Conservation (phyloP, 2,113 vertebrate genomes). For the Mustela nigripes region DNA sequence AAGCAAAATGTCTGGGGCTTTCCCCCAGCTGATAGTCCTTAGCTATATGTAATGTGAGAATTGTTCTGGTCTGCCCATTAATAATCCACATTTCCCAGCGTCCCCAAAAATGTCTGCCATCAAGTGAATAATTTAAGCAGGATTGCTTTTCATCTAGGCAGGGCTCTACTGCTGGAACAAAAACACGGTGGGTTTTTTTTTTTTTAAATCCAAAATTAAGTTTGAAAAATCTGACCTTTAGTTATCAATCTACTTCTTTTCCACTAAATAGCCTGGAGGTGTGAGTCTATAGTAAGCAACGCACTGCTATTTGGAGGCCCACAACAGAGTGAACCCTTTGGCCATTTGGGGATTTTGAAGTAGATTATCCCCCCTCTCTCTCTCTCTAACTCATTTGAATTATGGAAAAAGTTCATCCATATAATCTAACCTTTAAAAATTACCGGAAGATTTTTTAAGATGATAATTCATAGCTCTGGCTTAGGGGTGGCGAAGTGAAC, state of each 20-base stretch:
- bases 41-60: constrained; percentile 83
- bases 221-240: constrained; percentile 60
- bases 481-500: neutral
- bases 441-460: constrained; percentile 8
- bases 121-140: constrained; percentile 76
- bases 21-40: constrained; percentile 53
- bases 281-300: neutral
- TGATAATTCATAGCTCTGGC: neutral
- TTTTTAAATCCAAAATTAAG: constrained; percentile 31
- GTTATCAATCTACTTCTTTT: constrained; percentile 28
- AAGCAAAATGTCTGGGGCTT: constrained; percentile 67
- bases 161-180: neutral
- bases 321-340: neutral
- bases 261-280: neutral
- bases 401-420: neutral
- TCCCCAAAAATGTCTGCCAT: constrained; percentile 64
- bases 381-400: neutral
- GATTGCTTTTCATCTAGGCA: constrained; percentile 66
- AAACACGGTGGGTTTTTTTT: neutral
- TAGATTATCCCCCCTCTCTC: neutral
- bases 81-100: constrained; percentile 77
- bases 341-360: neutral
- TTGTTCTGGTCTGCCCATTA: constrained; percentile 78
- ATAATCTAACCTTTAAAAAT: constrained; percentile 9
- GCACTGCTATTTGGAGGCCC: neutral